Evolutionary conservation across 2,797 vertebrate genomes (phyloP), one percentile per base, ranked within the genome.

Genomic region (Enteromius trimaculatus): DNA sequence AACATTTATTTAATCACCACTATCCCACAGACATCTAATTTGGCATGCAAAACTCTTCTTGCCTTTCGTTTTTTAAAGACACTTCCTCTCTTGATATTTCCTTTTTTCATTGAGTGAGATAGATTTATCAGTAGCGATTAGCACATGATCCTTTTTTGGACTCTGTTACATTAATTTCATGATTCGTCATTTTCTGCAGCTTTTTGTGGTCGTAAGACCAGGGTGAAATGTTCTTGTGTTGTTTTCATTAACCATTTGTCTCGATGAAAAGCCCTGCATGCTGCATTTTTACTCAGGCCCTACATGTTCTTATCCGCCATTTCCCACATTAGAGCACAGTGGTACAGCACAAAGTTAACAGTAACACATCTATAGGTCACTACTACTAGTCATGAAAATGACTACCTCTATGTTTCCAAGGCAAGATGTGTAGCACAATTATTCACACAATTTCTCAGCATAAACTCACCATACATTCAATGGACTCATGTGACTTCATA

Each of bases 201-300:
- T 85, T 53, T 64, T 79, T 69, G 14, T 44, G 23, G 69, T 80
- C 77, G 23, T 23, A 8, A 31, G 37, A 64, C 76, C 51, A 23
- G 23, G 53, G 34, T 55, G 34, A 39, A 29, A 29, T 87, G 76
- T 77, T 42, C 44, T 21, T 68, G 51, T 13, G 1, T 47, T 77
- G 72, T 42, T 79, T 74, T 72, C 39, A 69, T 47, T 37, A 62
- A 47, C 85, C 42, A 34, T 85, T 79, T 49, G 69, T 83, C 87
- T 81, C 70, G 74, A 87, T 76, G 60, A 85, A 87, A 87, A 86
- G 89, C 91, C 91, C 90, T 89, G 91, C 90, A 92, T 92, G 92
- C 91, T 92, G 92, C 92, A 91, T 92, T 86, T 42, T 86, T 89
- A 89, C 91, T 93, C 90, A 92, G 92, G 92, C 90, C 88, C 75